phyloP scores from a whole-genome alignment of 2,113 vertebrate genomes.

The Puffinus mauretanicus region DNA sequence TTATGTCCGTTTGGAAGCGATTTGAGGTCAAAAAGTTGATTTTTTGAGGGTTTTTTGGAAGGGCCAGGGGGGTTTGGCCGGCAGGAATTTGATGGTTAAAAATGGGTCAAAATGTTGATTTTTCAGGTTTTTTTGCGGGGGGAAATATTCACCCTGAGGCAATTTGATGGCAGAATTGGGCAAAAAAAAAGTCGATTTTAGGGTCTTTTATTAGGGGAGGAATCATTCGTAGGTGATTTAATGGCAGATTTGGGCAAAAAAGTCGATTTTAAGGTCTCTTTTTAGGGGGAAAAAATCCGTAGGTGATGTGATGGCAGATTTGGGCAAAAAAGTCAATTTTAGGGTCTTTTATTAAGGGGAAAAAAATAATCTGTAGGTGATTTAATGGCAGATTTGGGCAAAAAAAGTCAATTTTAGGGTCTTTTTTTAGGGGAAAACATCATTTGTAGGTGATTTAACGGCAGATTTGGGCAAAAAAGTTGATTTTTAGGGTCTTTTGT shows the following conservation, averaged over 20 bases:
- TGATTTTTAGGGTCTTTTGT: no score
- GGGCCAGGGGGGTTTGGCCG: no score
- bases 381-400: no score
- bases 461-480: no score
- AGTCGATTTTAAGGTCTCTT: not conserved
- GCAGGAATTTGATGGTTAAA: not conserved
- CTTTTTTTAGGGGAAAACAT: not conserved
- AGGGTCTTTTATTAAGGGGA: no score
- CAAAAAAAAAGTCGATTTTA: not conserved
- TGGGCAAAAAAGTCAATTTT: not conserved
- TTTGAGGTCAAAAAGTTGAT: not conserved
- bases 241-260: no score
- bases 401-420: no score
- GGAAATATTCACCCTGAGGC: not conserved
- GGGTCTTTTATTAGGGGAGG: no score
- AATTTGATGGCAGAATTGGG: not conserved
- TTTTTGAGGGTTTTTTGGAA: not conserved
- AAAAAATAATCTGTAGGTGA: no score
- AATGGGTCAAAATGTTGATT: not conserved
- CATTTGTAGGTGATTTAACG: no score
- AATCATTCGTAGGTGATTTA: no score
- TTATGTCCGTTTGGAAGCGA: not conserved
- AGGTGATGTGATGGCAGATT: no score
- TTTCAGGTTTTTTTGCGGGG: not conserved
- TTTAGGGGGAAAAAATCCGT: not conserved